phyloP scores from a whole-genome alignment of 2,888 invertebrate genomes.

The Globia sparganii region DNA sequence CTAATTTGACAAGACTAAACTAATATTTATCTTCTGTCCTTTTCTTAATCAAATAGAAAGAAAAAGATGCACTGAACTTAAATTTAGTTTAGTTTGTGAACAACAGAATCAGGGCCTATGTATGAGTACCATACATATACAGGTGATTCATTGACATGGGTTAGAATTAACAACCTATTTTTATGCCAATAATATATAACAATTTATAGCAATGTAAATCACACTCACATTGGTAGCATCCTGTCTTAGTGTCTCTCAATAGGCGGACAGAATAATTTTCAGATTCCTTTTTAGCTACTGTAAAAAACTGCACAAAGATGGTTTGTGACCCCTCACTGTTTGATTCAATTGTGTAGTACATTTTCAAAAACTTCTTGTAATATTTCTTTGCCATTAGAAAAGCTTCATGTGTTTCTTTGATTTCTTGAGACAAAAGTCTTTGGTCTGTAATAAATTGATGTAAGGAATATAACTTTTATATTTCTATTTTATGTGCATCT shows the following conservation, averaged over 20 bases:
- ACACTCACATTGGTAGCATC: constrained; percentile 81
- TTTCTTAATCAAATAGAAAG: too few species aligned
- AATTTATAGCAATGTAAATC: not conserved
- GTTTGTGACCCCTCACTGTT: constrained; percentile 75
- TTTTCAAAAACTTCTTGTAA: constrained; percentile 85
- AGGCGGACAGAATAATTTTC: constrained; percentile 82
- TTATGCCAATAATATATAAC: not conserved
- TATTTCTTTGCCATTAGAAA: constrained; percentile 87
- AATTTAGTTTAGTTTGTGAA: too few species aligned
- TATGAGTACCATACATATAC: too few species aligned
- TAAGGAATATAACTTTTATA: not conserved
- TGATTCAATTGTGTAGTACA: constrained; percentile 84
- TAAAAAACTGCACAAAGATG: constrained; percentile 85
- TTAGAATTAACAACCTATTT: not conserved
- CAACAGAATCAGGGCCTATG: too few species aligned
- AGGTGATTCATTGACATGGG: not conserved
- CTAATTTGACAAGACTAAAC: too few species aligned
- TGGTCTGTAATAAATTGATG: constrained; percentile 78
- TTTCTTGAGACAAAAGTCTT: constrained; percentile 82
- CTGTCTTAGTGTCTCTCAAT: constrained; percentile 74
- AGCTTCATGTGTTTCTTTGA: constrained; percentile 87
- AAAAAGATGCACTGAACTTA: too few species aligned
- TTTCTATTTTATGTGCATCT: not conserved
- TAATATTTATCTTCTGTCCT: too few species aligned
- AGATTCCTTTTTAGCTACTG: constrained; percentile 83